Percentiles rank a stretch among this genome's conserved stretches.
These are phyloP conservation scores for Marronus borbonicus DNA, from an alignment of 2,888 invertebrate genomes.

Conservation along the genomic window DNA sequence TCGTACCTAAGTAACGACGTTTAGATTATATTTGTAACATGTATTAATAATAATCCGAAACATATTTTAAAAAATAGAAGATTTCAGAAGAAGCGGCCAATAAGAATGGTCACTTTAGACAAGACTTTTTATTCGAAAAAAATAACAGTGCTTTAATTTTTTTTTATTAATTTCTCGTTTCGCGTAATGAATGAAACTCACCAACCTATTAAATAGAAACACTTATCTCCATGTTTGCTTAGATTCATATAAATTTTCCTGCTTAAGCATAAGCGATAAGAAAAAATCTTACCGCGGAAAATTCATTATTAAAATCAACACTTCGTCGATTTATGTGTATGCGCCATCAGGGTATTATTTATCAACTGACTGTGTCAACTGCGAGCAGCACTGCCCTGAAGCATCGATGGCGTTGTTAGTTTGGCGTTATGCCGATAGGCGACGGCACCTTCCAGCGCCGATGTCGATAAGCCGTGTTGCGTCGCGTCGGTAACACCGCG, in stretches of 20 bases:
- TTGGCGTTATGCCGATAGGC: slow-evolving; percentile 45
- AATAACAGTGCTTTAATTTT: too few species aligned
- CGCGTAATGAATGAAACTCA: too few species aligned
- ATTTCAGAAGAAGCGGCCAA: too few species aligned
- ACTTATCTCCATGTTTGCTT: neutral
- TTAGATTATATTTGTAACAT: too few species aligned
- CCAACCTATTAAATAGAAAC: neutral
- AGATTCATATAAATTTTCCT: neutral
- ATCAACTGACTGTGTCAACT: slow-evolving; percentile 5
- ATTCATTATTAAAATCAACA: slow-evolving; percentile 36
- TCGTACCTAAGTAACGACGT: too few species aligned
- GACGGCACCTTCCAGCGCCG: slow-evolving; percentile 32
- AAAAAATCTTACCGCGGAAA: neutral
- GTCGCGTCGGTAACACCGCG: slow-evolving; percentile 20
- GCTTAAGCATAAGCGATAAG: neutral
- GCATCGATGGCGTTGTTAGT: slow-evolving; percentile 39
- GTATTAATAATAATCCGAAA: too few species aligned
- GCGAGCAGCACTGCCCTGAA: slow-evolving; percentile 3
- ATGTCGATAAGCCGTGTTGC: slow-evolving; percentile 36
- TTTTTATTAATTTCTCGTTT: too few species aligned
- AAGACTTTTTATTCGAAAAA: too few species aligned
- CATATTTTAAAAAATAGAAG: too few species aligned
- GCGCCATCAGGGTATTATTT: slow-evolving; percentile 15
- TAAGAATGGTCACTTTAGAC: too few species aligned
- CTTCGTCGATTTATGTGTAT: slow-evolving; percentile 3